Evolutionary conservation across 2,888 invertebrate genomes (phyloP).

Genomic region (Trichopria drosophilae): DNA sequence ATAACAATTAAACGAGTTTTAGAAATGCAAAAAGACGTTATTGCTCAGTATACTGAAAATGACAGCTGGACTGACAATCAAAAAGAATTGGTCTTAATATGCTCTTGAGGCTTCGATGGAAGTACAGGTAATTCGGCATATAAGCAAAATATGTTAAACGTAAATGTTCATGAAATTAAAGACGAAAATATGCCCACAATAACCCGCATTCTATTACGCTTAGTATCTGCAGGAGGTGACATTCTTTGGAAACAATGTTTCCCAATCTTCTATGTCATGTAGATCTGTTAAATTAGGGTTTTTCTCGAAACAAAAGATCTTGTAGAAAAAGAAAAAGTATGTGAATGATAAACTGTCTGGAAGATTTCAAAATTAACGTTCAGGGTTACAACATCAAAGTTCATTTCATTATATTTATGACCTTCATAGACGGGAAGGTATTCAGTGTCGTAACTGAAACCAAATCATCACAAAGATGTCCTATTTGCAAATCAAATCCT

Average conservation of each 20-base stretch:
- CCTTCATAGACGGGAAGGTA: constrained; percentile 7
- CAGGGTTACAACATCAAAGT: constrained; percentile 3
- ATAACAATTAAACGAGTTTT: constrained; percentile 6
- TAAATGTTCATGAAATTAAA: constrained; percentile 2
- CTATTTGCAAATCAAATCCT: constrained; percentile 6
- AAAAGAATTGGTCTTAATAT: constrained; percentile 10
- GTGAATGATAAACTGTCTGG: constrained; percentile 5
- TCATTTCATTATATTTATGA: constrained; percentile 4
- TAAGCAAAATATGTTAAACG: constrained; percentile 4
- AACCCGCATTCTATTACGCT: no score
- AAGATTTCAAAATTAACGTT: constrained; percentile 9
- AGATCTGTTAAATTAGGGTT: constrained; percentile 9
- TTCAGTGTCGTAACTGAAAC: constrained; percentile 2
- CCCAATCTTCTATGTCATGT: constrained; percentile 11
- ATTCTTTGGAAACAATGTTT: constrained; percentile 11
- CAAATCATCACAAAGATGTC: constrained; percentile 6
- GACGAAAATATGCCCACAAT: constrained; percentile 6
- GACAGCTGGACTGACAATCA: constrained; percentile 2
- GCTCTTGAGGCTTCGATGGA: constrained; percentile 12
- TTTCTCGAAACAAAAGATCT: constrained; percentile 10
- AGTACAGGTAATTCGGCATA: constrained; percentile 13
- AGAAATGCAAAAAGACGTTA: constrained; percentile 10
- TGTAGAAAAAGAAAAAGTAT: constrained; percentile 7
- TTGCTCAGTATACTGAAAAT: constrained; percentile 7
- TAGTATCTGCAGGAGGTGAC: no score